These are phyloP conservation scores for Numenius phaeopus DNA, from an alignment of 2,797 vertebrate genomes.

Conservation along the genomic window DNA sequence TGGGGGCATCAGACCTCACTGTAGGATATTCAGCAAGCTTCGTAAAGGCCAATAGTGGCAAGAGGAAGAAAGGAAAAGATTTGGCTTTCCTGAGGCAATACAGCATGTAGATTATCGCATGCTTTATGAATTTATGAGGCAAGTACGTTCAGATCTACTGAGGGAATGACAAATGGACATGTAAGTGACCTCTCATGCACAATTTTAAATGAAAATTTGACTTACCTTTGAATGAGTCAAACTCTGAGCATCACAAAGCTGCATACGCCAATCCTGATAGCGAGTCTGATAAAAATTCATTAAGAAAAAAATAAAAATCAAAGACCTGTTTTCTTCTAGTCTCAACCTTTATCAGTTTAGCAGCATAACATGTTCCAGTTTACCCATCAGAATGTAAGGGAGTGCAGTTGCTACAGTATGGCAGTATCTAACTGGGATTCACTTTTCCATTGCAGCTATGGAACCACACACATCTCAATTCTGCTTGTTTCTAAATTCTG, in stretches of 20 bases:
- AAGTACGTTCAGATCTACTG: not conserved
- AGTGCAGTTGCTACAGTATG: not conserved
- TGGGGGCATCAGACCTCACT: not conserved
- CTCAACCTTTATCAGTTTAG: not conserved
- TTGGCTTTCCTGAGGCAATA: not conserved
- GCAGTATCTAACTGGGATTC: not conserved
- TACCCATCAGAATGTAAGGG: not conserved
- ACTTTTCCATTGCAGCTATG: not conserved
- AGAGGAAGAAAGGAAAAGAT: not conserved
- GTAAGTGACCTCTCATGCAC: not conserved
- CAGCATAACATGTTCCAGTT: not conserved
- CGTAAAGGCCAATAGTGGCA: not conserved
- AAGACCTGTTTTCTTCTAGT: not conserved
- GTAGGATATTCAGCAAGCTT: not conserved
- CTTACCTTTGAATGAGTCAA: not conserved
- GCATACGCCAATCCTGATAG: not conserved
- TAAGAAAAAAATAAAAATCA: not conserved
- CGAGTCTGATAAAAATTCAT: not conserved
- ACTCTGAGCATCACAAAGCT: not conserved
- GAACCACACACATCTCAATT: not conserved
- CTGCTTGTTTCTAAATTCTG: not conserved
- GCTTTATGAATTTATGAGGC: accelerated
- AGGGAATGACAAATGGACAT: not conserved
- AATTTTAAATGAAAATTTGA: not conserved
- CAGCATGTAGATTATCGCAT: not conserved